Base-by-base conservation (phyloP, 2,113 vertebrate species). In the Tetraodon nigroviridis region DNA sequence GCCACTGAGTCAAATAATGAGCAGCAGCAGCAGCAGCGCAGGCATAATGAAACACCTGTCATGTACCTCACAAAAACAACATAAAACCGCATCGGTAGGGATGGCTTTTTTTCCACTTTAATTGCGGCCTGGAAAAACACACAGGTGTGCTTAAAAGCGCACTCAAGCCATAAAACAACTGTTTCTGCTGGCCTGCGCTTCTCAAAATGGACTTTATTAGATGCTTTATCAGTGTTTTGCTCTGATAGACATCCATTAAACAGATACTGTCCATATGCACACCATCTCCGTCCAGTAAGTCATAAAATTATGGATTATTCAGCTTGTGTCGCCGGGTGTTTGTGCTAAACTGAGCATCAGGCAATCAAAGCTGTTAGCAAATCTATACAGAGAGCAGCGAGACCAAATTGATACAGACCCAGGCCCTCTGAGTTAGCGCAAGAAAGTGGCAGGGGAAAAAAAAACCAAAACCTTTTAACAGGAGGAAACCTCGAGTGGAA, bases 41-140 rank as follows among this genome's bases (percentile, higher is more conserved):
- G 32, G 65, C 27, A 61, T 75, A 86, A 84, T 75, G 49, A 79
- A 76, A 71, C 83, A 82, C 58, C 77, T 85, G 84, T 61, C 73
- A 56, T 3, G 22, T 59, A 49, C 64, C 61, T 48, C 50, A 56
- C 29, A 66, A 57, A 59, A 55, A 56, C 59, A 32, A 56, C 47
- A 58, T 64, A 46, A 69, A 65, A 60, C 10, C 13, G 21, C 14
- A 49, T 2, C n/a, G 46, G 21, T 11, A 4, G 42, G 44, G 21
- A 65, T 67, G 49, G 46, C n/a, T n/a, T 15, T 50, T 18, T 27
- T 5, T 0, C 2, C n/a, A 21, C 55, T 71, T 68, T 75, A 68
- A 87, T 76, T 73, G 77, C 74, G 59, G 47, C 69, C 63, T 79
- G 67, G 73, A 84, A 73, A 74, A 60, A 67, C 63, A 40, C 68